Conservation (phyloP, 2,113 vertebrate genomes). For the Dunckerocampus dactyliophorus region DNA sequence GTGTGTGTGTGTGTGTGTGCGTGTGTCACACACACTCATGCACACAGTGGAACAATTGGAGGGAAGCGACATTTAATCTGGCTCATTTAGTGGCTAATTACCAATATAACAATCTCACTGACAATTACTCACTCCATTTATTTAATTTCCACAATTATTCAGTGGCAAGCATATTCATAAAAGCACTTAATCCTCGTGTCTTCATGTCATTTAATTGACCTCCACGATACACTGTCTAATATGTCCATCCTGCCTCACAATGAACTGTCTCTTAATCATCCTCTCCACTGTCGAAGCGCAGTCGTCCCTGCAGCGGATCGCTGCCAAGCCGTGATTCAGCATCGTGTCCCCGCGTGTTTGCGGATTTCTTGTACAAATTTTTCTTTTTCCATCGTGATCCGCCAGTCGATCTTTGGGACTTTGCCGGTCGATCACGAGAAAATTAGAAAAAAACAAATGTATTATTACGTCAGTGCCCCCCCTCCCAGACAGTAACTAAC, state of each 20-base stretch:
- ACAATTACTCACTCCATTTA: slow-evolving; percentile 62
- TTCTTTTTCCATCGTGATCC: too few relatives aligned
- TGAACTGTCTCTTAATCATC: slow-evolving; percentile 36
- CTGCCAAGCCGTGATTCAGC: background rate
- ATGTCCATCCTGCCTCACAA: slow-evolving; percentile 27
- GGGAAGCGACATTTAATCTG: slow-evolving; percentile 70
- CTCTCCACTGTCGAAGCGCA: slow-evolving; percentile 1
- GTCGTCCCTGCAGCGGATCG: too few relatives aligned
- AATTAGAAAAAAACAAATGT: too few relatives aligned
- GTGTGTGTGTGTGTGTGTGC: slow-evolving; percentile 5
- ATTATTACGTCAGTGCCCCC: too few relatives aligned
- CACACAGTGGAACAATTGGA: slow-evolving; percentile 36
- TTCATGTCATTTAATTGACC: slow-evolving; percentile 58
- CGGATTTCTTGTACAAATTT: too few relatives aligned
- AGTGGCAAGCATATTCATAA: slow-evolving; percentile 48
- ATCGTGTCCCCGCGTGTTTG: too few relatives aligned
- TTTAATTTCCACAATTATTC: slow-evolving; percentile 39
- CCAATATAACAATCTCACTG: slow-evolving; percentile 68
- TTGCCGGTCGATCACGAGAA: too few relatives aligned
- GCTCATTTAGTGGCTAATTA: slow-evolving; percentile 78
- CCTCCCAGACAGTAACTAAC: too few relatives aligned
- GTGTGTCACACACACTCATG: slow-evolving; percentile 1
- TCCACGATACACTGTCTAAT: slow-evolving; percentile 35
- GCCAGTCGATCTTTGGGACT: too few relatives aligned
- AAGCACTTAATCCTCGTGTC: slow-evolving; percentile 51